phyloP scores from a whole-genome alignment of 2,888 invertebrate genomes.

The Callosobruchus maculatus region DNA sequence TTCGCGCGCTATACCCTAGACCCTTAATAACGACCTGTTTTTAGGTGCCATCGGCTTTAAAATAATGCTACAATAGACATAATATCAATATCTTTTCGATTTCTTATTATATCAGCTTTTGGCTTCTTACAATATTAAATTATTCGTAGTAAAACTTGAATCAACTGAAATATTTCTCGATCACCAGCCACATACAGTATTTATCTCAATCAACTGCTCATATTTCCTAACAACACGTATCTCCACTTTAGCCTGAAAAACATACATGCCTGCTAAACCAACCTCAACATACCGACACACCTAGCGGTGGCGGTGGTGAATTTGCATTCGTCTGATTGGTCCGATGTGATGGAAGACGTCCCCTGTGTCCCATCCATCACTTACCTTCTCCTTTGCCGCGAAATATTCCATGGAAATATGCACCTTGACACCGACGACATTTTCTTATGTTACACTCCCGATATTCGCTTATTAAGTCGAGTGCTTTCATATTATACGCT shows the following conservation, averaged over 20 bases:
- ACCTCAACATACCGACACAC: background rate
- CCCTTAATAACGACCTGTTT: too few relatives aligned
- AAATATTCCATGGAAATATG: background rate
- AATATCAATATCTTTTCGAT: too few relatives aligned
- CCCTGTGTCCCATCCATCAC: conserved; percentile 37
- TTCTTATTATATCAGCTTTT: too few relatives aligned
- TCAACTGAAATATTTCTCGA: too few relatives aligned
- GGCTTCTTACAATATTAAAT: too few relatives aligned
- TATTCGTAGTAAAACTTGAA: too few relatives aligned
- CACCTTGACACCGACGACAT: background rate
- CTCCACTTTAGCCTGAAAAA: background rate
- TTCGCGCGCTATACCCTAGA: too few relatives aligned
- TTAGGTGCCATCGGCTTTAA: too few relatives aligned
- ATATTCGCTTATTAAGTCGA: background rate
- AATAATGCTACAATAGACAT: too few relatives aligned
- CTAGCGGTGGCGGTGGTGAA: conserved; percentile 14
- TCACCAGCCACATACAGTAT: background rate
- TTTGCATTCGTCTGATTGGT: conserved; percentile 39
- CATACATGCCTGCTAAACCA: background rate
- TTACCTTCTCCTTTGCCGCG: conserved; percentile 19
- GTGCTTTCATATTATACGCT: background rate
- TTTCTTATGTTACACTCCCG: background rate
- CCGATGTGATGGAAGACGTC: conserved; percentile 32
- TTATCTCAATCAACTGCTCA: background rate
- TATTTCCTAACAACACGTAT: background rate